phyloP scores from a whole-genome alignment of 2,888 invertebrate genomes.

The Dryococelus australis region DNA sequence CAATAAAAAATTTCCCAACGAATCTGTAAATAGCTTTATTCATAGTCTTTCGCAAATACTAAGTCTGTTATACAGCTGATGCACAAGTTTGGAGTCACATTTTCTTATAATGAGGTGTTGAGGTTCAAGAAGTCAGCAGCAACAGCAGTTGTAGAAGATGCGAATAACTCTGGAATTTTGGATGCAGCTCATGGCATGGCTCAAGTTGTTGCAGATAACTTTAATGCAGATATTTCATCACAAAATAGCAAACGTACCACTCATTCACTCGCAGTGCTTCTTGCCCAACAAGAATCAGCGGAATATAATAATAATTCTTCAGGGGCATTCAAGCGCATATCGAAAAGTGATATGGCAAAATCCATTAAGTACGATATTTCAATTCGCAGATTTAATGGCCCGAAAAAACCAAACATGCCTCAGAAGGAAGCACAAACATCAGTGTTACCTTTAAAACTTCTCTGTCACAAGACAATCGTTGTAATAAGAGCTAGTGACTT shows the following conservation, averaged over 20 bases:
- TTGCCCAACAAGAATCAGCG: background rate
- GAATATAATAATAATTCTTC: background rate
- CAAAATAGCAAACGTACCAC: conserved; percentile 21
- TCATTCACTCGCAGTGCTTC: conserved; percentile 19
- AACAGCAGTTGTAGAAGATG: conserved; percentile 13
- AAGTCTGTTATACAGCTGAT: conserved; percentile 23
- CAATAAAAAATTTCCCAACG: background rate
- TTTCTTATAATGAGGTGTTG: conserved; percentile 20
- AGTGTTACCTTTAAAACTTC: conserved; percentile 21
- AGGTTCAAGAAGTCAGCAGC: conserved; percentile 27
- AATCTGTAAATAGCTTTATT: conserved; percentile 7
- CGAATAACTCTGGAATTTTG: background rate
- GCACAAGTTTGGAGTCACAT: conserved; percentile 24
- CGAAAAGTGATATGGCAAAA: conserved; percentile 21
- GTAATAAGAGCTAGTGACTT: background rate
- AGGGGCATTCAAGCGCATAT: conserved; percentile 12
- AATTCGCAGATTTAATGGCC: conserved; percentile 7
- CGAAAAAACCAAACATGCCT: background rate
- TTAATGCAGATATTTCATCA: conserved; percentile 18
- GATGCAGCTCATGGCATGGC: conserved; percentile 17
- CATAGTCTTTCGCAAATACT: background rate
- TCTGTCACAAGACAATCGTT: background rate
- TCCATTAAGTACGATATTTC: conserved; percentile 11
- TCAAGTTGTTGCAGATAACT: too few relatives aligned
- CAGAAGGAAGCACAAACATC: background rate